A percentile compares a stretch with the other conserved stretches of the same genome.
phyloP scores from a whole-genome alignment of 2,888 invertebrate genomes.

The Tetranychus piercei region DNA sequence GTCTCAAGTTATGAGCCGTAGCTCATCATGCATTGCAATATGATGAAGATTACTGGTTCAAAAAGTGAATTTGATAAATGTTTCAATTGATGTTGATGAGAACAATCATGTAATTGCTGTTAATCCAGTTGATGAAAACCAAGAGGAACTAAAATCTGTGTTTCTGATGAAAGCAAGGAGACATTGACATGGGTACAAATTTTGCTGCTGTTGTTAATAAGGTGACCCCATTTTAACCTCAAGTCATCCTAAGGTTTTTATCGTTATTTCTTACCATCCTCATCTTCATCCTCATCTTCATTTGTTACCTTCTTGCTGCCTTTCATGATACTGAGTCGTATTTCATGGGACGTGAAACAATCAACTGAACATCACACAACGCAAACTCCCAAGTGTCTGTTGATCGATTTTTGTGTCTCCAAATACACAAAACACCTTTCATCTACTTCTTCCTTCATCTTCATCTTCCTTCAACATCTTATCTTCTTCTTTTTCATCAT shows the following conservation, averaged over 20 bases:
- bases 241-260: not conserved
- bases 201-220: not conserved
- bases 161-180: not conserved
- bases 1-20: no score
- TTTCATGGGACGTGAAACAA: not conserved
- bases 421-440: not conserved
- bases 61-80: no score
- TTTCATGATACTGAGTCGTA: not conserved
- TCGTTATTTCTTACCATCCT: not conserved
- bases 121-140: no score
- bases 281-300: not conserved
- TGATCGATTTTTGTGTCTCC: not conserved
- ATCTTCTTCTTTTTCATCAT: not conserved
- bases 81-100: no score
- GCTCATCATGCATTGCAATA: no score
- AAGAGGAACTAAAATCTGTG: not conserved
- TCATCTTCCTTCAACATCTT: not conserved
- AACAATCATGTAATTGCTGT: no score
- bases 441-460: not conserved
- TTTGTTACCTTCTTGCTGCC: not conserved
- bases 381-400: not conserved
- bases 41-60: no score
- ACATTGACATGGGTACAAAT: not conserved
- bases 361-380: not conserved
- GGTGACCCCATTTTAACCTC: not conserved